Conservation (phyloP, 2,113 vertebrate genomes). For the Takifugu bimaculatus region DNA sequence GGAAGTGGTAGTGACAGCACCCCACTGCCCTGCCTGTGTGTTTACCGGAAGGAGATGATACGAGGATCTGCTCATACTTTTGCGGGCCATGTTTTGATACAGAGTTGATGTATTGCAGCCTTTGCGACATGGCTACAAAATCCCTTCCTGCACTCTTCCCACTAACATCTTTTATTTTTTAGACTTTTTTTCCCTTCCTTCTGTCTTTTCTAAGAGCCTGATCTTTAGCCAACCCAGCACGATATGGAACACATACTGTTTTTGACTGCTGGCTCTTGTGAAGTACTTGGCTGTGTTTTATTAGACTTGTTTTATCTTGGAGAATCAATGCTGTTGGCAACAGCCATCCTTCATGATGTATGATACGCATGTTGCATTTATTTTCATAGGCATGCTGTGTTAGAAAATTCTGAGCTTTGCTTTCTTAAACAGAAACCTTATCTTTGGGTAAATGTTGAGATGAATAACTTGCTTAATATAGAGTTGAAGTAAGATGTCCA, state of each 20-base stretch:
- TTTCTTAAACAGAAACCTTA: slow-evolving; percentile 39
- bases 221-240: slow-evolving; percentile 21
- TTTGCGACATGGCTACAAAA: slow-evolving; percentile 3
- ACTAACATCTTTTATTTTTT: slow-evolving; percentile 9
- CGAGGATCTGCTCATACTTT: no score
- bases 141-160: slow-evolving; percentile 10
- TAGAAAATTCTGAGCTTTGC: slow-evolving; percentile 34
- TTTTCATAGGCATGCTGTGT: slow-evolving; percentile 30
- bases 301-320: slow-evolving; percentile 32
- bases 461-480: slow-evolving; percentile 35
- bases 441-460: slow-evolving; percentile 29
- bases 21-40: slow-evolving; percentile 34
- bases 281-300: slow-evolving; percentile 40
- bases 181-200: slow-evolving; percentile 28
- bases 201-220: slow-evolving; percentile 4
- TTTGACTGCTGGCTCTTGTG: slow-evolving; percentile 9
- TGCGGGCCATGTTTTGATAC: no score
- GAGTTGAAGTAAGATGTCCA: slow-evolving; percentile 34
- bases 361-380: slow-evolving; percentile 31
- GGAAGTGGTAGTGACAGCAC: slow-evolving; percentile 33
- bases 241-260: slow-evolving; percentile 27
- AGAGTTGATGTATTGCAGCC: neutral
- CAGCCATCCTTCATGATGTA: neutral
- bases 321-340: slow-evolving; percentile 25
- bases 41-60: slow-evolving; percentile 1